phyloP scores from a whole-genome alignment of 2,113 vertebrate genomes.

The Limanda limanda region DNA sequence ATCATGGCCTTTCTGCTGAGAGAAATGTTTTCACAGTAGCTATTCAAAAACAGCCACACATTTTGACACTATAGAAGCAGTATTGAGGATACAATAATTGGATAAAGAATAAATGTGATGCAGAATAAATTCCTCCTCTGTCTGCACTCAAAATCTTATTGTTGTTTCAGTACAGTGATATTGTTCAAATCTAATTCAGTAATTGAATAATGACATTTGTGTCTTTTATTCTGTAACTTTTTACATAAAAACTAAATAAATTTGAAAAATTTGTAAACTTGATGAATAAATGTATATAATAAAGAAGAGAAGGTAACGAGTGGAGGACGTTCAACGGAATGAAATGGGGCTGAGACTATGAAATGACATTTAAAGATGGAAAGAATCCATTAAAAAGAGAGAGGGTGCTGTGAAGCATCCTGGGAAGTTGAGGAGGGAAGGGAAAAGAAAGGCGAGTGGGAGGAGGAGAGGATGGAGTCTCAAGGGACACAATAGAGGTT shows the following conservation, averaged over 20 bases:
- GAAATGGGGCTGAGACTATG: not conserved
- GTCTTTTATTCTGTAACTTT: not conserved
- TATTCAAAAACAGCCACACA: slow-evolving; percentile 7
- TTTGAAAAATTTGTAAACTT: not conserved
- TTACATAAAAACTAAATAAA: not conserved
- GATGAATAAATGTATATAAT: not conserved
- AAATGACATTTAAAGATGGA: slow-evolving; percentile 10
- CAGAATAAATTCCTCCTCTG: slow-evolving; percentile 2
- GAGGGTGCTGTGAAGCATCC: slow-evolving; percentile 35
- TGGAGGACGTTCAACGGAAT: not conserved
- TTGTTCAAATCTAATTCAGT: not conserved
- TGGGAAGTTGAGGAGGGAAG: slow-evolving; percentile 43
- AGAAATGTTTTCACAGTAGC: not conserved
- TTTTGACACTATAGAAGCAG: not conserved
- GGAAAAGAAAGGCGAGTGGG: slow-evolving; percentile 19
- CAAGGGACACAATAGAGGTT: slow-evolving; percentile 57
- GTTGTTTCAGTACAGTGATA: not conserved
- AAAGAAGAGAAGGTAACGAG: not conserved
- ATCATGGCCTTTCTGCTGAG: not conserved
- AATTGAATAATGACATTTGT: not conserved
- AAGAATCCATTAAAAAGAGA: slow-evolving; percentile 10
- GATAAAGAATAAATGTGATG: slow-evolving; percentile 15
- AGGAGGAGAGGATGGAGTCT: slow-evolving; percentile 34
- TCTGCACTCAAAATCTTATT: not conserved
- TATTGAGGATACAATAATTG: slow-evolving; percentile 5